These are phyloP conservation scores for Sminthurinus aureus DNA, from an alignment of 2,888 invertebrate genomes.

Conservation along the genomic window DNA sequence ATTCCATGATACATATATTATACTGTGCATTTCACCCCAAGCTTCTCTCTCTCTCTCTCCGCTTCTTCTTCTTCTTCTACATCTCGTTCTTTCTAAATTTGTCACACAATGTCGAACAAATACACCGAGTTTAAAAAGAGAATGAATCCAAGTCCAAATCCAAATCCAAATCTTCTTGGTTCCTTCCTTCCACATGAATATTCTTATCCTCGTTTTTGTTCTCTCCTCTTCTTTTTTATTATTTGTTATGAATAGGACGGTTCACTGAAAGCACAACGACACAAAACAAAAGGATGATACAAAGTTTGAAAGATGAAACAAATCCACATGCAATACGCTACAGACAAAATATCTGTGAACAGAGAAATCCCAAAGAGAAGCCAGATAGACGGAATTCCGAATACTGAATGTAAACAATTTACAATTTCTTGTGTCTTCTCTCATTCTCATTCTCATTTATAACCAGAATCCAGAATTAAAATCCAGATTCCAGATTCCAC, in stretches of 20 bases:
- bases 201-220: background rate
- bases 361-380: background rate
- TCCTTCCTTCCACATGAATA: background rate
- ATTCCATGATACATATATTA: too few relatives aligned
- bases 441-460: background rate
- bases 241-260: conserved; percentile 13
- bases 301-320: background rate
- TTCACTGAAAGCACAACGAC: conserved; percentile 16
- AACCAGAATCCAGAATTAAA: background rate
- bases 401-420: background rate
- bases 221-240: background rate
- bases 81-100: conserved; percentile 25
- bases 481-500: background rate
- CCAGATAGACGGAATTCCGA: background rate
- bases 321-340: background rate
- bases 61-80: background rate
- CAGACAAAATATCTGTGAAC: background rate
- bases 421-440: background rate
- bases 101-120: conserved; percentile 33
- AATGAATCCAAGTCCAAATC: background rate
- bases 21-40: conserved; percentile 25
- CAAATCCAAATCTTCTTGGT: background rate
- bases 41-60: too few relatives aligned
- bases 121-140: background rate
- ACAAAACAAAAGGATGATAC: background rate